These are phyloP conservation scores for Borostomias antarcticus DNA, from an alignment of 2,797 vertebrate species.

Conservation along the genomic window DNA sequence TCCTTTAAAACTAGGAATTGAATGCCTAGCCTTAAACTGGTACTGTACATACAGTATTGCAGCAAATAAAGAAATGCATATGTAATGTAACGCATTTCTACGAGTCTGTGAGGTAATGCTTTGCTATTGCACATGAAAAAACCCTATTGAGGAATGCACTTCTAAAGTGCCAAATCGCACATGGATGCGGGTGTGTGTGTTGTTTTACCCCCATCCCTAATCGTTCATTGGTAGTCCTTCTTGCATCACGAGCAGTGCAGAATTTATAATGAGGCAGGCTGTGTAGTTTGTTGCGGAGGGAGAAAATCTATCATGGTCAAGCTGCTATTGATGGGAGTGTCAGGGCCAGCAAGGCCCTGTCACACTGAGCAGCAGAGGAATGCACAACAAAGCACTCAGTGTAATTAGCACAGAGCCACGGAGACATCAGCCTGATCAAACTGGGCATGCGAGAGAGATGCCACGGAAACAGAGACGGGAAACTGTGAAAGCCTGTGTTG, in stretches of 20 bases:
- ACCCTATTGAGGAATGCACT: too few relatives aligned
- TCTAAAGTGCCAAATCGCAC: too few relatives aligned
- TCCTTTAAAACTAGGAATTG: too few relatives aligned
- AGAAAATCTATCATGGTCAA: constrained; percentile 77
- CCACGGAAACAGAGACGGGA: constrained; percentile 14
- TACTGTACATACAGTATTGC: too few relatives aligned
- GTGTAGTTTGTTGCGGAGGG: constrained; percentile 40
- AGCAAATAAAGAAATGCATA: too few relatives aligned
- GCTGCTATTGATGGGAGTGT: constrained; percentile 77
- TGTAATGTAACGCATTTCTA: too few relatives aligned
- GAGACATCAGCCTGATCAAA: constrained; percentile 49
- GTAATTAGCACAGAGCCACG: constrained; percentile 67
- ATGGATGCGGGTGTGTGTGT: too few relatives aligned
- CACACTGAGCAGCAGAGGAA: constrained; percentile 61
- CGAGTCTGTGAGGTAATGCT: too few relatives aligned
- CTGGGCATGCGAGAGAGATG: constrained; percentile 36
- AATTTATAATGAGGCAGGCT: constrained; percentile 37
- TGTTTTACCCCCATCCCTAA: constrained; percentile 8
- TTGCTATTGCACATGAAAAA: too few relatives aligned
- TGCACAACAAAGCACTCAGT: constrained; percentile 72
- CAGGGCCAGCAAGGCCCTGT: constrained; percentile 67
- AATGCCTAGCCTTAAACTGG: too few relatives aligned
- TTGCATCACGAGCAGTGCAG: constrained; percentile 40
- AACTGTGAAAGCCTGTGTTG: constrained; percentile 24
- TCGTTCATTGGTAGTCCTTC: constrained; percentile 9